Base-by-base conservation (phyloP, 2,113 vertebrate genomes). In the Grammomys surdaster region DNA sequence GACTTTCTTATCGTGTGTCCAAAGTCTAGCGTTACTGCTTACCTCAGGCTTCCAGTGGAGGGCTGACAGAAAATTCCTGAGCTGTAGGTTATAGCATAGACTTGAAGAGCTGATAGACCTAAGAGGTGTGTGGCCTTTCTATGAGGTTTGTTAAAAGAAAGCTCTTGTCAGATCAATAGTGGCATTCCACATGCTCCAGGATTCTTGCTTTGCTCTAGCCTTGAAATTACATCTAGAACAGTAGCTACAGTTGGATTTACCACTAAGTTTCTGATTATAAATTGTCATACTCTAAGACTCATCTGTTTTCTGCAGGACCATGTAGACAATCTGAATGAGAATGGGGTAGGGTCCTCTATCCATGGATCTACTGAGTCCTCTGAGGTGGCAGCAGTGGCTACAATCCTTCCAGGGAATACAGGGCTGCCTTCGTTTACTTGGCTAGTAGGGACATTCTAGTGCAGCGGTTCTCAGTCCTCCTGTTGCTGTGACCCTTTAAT, bases 171-270 rank as follows among this genome's bases (percentile, higher is more conserved):
- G 14, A 67, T 92, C 48, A 80, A 40, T 40, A 40, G 40, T 40
- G 40, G 40, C n/a, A 67, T 60, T 26, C 43, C 67, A 81, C 40
- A 36, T 89, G 58, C 43, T 82, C 69, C 46, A 58, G 56, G 20
- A 40, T 70, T 31, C 72, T 93, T 78, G 76, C 88, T 84, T 91
- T 84, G 11, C 36, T 91, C 19, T 22, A 78, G 33, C 88, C 63
- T 2, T 88, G 95, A 87, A 92, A 56, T 33, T 43, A 87, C 48
- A 65, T 88, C 75, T 93, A 73, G 54, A 78, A 54, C n/a, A 90
- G 60, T 75, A 94, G 89, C 89, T 94, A 54, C 75, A 82, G 0
- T 87, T 76, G 60, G 69, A 84, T 48, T 90, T 88, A 43, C 36
- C 87, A 90, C 43, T 77, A 40, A 78, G 46, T 72, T 88, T 94